Percentiles rank a stretch among this genome's conserved stretches.
Conservation (phyloP, 2,888 invertebrate genomes). For the Sphecodes monilicornis region DNA sequence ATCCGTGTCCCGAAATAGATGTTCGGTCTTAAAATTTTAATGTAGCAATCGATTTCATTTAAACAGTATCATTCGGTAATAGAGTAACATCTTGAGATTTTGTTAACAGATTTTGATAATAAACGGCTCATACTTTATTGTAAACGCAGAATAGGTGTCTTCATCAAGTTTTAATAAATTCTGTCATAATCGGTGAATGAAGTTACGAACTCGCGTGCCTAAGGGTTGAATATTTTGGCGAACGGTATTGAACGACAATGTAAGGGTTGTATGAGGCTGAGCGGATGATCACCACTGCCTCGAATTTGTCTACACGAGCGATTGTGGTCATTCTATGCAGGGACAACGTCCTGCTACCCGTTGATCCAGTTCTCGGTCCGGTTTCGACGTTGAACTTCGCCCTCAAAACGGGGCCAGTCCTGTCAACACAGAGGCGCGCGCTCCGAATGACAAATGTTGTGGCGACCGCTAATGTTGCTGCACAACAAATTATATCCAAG, state of each 20-base stretch:
- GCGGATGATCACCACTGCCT: constrained; percentile 78
- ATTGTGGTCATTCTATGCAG: constrained; percentile 81
- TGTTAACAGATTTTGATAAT: too few relatives aligned
- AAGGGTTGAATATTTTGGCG: background rate
- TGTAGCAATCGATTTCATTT: background rate
- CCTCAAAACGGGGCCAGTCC: constrained; percentile 78
- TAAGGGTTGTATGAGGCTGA: background rate
- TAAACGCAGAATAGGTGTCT: too few relatives aligned
- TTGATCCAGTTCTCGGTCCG: constrained; percentile 78
- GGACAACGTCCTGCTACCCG: constrained; percentile 65
- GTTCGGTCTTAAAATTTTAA: background rate
- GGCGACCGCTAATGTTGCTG: constrained; percentile 81
- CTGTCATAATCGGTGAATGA: background rate
- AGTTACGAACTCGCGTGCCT: background rate
- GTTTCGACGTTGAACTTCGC: constrained; percentile 80
- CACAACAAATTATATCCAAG: constrained; percentile 82
- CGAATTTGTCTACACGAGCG: constrained; percentile 83
- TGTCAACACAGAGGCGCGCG: constrained; percentile 84
- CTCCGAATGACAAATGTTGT: constrained; percentile 81
- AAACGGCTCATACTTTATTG: too few relatives aligned
- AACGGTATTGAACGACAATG: background rate
- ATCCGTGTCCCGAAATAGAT: background rate
- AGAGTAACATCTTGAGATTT: too few relatives aligned
- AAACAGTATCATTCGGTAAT: background rate
- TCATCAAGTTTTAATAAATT: too few relatives aligned